Evolutionary conservation across 1,140 invertebrate species (phyloP).

Genomic region (Andrena cerasifolii): DNA sequence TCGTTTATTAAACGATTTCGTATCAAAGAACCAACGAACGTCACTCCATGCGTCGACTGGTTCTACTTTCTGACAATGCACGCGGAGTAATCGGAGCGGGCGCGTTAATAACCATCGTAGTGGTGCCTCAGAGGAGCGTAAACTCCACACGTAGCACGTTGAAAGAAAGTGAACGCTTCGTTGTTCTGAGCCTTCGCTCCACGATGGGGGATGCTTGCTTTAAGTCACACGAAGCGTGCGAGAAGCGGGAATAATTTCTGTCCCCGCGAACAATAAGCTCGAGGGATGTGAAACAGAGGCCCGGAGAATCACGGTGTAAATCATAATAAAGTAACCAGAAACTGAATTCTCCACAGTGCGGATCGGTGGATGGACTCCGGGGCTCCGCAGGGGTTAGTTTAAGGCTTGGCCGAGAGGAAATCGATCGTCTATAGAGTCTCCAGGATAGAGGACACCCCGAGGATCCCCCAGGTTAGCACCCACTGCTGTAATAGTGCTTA

Average conservation of each 20-base stretch:
- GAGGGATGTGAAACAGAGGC: neutral
- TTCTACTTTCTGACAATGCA: neutral
- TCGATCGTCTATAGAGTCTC: slow-evolving; percentile 44
- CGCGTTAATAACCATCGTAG: neutral
- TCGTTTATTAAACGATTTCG: neutral
- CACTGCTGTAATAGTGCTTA: slow-evolving; percentile 42
- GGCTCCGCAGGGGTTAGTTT: neutral
- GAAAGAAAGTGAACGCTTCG: neutral
- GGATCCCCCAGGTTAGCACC: slow-evolving; percentile 46
- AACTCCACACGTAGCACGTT: neutral
- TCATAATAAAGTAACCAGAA: neutral
- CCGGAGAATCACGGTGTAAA: neutral
- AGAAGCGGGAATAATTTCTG: neutral
- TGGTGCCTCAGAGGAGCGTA: neutral
- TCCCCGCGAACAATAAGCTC: neutral
- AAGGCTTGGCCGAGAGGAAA: slow-evolving; percentile 22
- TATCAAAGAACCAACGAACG: neutral
- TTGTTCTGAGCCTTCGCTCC: neutral
- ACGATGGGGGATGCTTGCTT: neutral
- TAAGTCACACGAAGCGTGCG: neutral
- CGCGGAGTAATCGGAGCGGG: neutral
- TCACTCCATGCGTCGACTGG: neutral
- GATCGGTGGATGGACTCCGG: slow-evolving; percentile 19
- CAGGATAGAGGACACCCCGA: slow-evolving; percentile 44
- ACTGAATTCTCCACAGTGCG: neutral